Base-by-base conservation (phyloP, 2,888 invertebrate genomes). In the Lithophane ornitopus region DNA sequence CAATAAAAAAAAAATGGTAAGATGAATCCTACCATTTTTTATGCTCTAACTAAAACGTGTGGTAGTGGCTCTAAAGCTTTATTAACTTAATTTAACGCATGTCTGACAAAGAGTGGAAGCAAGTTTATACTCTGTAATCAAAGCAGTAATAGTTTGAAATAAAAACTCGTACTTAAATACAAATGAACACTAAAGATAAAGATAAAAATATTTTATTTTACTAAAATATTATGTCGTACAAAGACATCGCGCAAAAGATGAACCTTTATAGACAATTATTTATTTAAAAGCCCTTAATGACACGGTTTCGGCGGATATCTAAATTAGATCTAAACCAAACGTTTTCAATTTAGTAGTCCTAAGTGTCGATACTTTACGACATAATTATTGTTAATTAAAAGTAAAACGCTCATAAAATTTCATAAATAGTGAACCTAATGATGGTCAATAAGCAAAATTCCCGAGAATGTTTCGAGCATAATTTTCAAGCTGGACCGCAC, bases 401-500 rank as follows among this genome's bases (percentile, higher is more conserved):
- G 61, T 54, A 70, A 84, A 84, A 72, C 62, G 54, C 41, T 69
- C 76, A 80, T 89, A 88, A 90, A 88, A 88, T 78, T 85, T 87
- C 88, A 88, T 90, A 90, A 90, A 92, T 90, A 91, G 88, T 89
- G 80, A 89, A 87, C 81, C 78, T 91, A 92, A 92, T 91, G 90
- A 90, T 85, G 87, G 89, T 67, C 90, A 90, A 91, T 92, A 91
- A 89, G 88, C 90, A 81, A 91, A 88, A 92, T 93, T 93, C 92
- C 82, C 88, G 85, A 89, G 90, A 92, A 91, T 89, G 90, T 88
- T 87, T 86, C 78, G 73, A 73, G 80, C 86, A 88, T 90, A 91
- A 92, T 93, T 90, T 91, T 59, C 71, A 62, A 62, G 80, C 81
- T 62, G 84, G 91, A 91, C 91, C 91, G 93, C 94, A 92, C 93